Evolutionary conservation across 2,113 vertebrate species (phyloP), one percentile per base, ranked within the genome.

Genomic region (Halcyon malimbica): DNA sequence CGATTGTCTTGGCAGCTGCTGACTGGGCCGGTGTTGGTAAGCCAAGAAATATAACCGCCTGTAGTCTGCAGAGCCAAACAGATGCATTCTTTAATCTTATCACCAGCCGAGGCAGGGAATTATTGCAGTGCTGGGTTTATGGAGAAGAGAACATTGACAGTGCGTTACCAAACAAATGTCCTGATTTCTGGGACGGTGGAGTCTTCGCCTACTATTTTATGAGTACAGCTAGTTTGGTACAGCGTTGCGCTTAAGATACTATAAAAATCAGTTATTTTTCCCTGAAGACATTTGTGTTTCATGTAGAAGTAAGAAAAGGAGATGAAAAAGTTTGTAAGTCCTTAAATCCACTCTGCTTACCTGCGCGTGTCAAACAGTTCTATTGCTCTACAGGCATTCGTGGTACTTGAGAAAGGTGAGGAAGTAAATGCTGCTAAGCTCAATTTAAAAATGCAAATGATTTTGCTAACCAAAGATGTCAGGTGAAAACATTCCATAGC

Each of bases 381-480:
- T 70, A 7, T 67, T 63, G 59, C 71, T 94, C 20, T 53, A 68
- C 20, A 51, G 60, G 39, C 62, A 79, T 87, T 95, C 87, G 75
- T 31, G 54, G 74, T 64, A 18, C 44, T 94, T 82, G 28, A 79
- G 50, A 89, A 70, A 75, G 70, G 83, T 33, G 37, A 90, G 6
- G 73, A 90, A 90, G 46, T 76, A 84, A 94, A 85, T 73, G 59
- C n/a, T 68, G 60, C 50, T 77, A 90, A 93, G 39, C 64, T 63
- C 78, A 88, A 93, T 94, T 88, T 80, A 86, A 93, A 95, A 90
- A 93, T 71, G 71, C 59, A 95, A 86, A 90, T 81, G 21, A 48
- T 75, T 90, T 77, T 76, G n/a, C 77, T 83, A 67, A 93, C 90
- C 48, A 83, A 88, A 93, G 81, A 77, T 48, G 51, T 80, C 42